Evolutionary conservation across 1,140 invertebrate genomes (phyloP).

Genomic region (Limonius californicus): DNA sequence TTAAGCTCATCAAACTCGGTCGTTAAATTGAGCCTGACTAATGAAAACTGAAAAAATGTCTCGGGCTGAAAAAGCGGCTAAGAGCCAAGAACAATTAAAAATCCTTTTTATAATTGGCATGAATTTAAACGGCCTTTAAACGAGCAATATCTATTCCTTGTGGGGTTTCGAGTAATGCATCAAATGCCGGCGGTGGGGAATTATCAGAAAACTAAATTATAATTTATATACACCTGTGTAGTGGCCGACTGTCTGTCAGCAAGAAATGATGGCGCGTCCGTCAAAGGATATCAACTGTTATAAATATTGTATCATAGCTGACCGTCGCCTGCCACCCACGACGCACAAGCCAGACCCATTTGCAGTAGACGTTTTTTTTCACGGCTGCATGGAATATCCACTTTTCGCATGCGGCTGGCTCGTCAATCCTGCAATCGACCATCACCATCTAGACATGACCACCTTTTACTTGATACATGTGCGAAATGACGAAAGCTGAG

Average conservation of each 20-base stretch:
- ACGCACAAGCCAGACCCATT: conserved; percentile 20
- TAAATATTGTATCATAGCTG: conserved; percentile 31
- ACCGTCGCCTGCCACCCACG: conserved; percentile 25
- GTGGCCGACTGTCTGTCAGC: conserved; percentile 3
- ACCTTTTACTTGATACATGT: conserved; percentile 32
- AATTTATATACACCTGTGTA: conserved; percentile 19
- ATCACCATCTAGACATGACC: conserved; percentile 41
- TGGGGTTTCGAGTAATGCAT: conserved; percentile 21
- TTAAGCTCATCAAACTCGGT: background rate
- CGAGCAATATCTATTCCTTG: conserved; percentile 38
- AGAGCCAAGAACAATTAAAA: conserved; percentile 38
- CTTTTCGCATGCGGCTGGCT: conserved; percentile 32
- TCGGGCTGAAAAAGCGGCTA: background rate
- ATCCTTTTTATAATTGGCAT: conserved; percentile 39
- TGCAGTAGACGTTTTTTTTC: conserved; percentile 16
- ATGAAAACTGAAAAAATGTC: background rate
- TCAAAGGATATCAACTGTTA: conserved; percentile 29
- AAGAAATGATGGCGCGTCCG: conserved; percentile 21
- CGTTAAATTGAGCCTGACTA: background rate
- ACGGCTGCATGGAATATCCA: conserved; percentile 11
- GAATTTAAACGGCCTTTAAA: conserved; percentile 33
- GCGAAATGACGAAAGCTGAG: conserved; percentile 28
- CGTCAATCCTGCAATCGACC: conserved; percentile 39
- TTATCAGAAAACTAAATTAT: conserved; percentile 28
- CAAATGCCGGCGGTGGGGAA: conserved; percentile 33